Percentiles rank a stretch among this genome's conserved stretches.
Conservation (phyloP, 2,888 invertebrate genomes). For the Gryllus longicercus region DNA sequence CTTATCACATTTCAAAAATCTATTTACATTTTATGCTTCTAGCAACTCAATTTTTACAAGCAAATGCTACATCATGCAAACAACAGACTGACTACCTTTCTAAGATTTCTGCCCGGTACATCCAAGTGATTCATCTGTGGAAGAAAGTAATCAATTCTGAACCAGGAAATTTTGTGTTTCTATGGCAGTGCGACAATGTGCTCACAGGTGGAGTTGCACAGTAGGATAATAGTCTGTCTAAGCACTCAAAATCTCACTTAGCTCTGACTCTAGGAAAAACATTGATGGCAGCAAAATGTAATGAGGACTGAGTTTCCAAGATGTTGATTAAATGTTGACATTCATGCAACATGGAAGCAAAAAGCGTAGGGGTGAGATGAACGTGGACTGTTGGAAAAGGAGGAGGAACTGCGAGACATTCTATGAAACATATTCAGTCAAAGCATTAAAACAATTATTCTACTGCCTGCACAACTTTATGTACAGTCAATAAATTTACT, state of each 20-base stretch:
- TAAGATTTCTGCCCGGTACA: constrained; percentile 44
- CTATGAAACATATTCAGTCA: too few relatives aligned
- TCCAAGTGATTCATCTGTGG: constrained; percentile 44
- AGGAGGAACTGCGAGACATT: too few relatives aligned
- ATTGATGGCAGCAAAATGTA: neutral
- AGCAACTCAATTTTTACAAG: constrained; percentile 19
- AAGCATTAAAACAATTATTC: too few relatives aligned
- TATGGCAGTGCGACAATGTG: neutral
- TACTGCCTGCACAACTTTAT: too few relatives aligned
- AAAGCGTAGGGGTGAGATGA: neutral
- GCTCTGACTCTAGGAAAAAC: neutral
- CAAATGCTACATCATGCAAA: constrained; percentile 18
- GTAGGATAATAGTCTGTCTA: neutral
- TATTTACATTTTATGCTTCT: neutral
- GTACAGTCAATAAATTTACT: too few relatives aligned
- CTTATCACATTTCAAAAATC: neutral
- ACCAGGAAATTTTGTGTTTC: constrained; percentile 1
- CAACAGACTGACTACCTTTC: constrained; percentile 41
- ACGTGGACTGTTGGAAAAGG: too few relatives aligned
- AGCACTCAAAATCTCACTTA: neutral
- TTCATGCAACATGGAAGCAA: constrained; percentile 17
- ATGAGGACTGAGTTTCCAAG: neutral
- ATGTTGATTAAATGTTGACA: neutral
- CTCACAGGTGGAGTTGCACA: neutral
- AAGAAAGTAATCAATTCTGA: constrained; percentile 34